Percentiles rank a stretch among this genome's conserved stretches.
Evolutionary conservation across 2,888 invertebrate species (phyloP).

Genomic region (Liposcelis brunnea): DNA sequence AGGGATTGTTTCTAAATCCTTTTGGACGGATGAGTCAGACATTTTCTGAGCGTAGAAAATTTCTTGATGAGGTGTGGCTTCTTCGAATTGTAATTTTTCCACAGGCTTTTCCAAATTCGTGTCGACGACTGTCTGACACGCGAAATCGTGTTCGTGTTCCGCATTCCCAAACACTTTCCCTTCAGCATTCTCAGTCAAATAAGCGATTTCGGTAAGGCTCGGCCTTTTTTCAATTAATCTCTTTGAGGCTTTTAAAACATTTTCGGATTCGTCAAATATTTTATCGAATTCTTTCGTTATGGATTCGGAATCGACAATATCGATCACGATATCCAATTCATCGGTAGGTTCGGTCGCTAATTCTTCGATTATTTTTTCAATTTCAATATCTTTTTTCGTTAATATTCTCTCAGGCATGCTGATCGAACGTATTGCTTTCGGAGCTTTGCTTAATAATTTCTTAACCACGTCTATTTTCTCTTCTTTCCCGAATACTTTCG

Average conservation of each 20-base stretch:
- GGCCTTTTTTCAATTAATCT: conserved; percentile 3
- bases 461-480: not conserved
- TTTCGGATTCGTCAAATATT: not conserved
- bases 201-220: not conserved
- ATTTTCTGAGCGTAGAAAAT: not conserved
- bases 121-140: not conserved
- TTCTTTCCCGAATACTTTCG: not conserved
- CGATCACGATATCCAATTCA: not conserved
- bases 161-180: not conserved
- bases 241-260: not conserved
- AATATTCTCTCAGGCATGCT: not conserved
- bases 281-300: conserved; percentile 2
- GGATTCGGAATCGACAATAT: too few species aligned
- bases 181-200: not conserved
- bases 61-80: not conserved
- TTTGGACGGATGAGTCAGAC: too few species aligned
- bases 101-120: not conserved
- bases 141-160: not conserved
- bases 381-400: not conserved
- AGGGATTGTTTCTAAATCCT: too few species aligned
- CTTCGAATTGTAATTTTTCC: not conserved
- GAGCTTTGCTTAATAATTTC: not conserved
- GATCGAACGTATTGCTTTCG: conserved; percentile 1
- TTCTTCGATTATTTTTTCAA: conserved; percentile 3
- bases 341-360: not conserved